These are phyloP conservation scores for Gobius niger DNA, from an alignment of 2,113 vertebrate species.

Conservation along the genomic window DNA sequence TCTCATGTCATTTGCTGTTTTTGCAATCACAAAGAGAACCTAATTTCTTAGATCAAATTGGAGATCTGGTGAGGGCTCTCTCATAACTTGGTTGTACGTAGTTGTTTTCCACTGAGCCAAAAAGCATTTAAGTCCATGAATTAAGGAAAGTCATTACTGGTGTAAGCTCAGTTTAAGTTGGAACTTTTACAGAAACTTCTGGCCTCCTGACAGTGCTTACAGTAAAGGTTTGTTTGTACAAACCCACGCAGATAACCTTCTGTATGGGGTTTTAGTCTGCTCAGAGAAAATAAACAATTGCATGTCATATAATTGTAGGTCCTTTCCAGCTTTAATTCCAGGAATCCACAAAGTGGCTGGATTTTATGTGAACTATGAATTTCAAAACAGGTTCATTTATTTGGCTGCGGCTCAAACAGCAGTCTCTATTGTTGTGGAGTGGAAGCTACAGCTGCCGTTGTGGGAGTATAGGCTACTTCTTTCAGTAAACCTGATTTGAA, in stretches of 20 bases:
- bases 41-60: too few species aligned
- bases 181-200: not conserved
- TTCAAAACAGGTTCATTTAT: not conserved
- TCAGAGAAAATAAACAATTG: conserved; percentile 36
- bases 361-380: conserved; percentile 9
- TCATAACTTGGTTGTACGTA: too few species aligned
- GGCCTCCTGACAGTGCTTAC: not conserved
- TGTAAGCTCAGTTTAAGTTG: not conserved
- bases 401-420: not conserved
- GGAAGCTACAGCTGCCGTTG: conserved; percentile 18
- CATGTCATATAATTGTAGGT: conserved; percentile 64
- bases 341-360: conserved; percentile 32
- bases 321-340: conserved; percentile 8
- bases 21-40: too few species aligned
- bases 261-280: conserved; percentile 24
- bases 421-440: not conserved
- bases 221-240: conserved; percentile 6
- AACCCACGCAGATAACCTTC: not conserved
- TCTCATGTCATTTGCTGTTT: too few species aligned
- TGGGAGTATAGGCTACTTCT: not conserved
- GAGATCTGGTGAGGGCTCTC: too few species aligned
- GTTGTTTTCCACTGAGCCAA: too few species aligned
- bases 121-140: too few species aligned
- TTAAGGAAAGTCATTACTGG: not conserved
- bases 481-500: conserved; percentile 10